Percentiles rank a stretch among this genome's conserved stretches.
Conservation (phyloP, 2,113 vertebrate genomes). For the Cottus gobio region DNA sequence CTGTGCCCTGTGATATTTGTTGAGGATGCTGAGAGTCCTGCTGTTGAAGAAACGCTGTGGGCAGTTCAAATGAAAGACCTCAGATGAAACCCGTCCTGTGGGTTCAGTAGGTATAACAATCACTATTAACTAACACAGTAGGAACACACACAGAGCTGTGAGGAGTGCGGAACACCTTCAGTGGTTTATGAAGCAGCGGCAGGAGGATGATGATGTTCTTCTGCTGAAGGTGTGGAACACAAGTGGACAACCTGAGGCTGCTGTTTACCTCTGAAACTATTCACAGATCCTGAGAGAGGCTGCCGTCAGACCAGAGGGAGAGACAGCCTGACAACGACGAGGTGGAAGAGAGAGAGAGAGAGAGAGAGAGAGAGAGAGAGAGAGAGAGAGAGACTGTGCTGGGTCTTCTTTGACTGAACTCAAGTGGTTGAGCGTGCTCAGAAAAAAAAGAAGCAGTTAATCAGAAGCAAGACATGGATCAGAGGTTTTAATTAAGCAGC, state of each 20-base stretch:
- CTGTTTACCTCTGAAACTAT: background rate
- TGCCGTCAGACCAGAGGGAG: background rate
- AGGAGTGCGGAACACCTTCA: too few relatives aligned
- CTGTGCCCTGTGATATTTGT: background rate
- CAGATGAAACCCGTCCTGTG: too few relatives aligned
- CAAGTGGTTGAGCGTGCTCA: background rate
- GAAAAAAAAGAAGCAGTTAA: constrained; percentile 1
- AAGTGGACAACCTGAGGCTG: background rate
- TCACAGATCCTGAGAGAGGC: background rate
- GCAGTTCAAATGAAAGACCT: too few relatives aligned
- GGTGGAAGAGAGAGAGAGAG: background rate
- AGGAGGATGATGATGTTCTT: background rate
- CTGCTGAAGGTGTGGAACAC: background rate
- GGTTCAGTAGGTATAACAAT: background rate
- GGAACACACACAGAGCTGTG: background rate
- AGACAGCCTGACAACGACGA: background rate
- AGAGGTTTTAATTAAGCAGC: background rate
- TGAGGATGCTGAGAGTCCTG: background rate
- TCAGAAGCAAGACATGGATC: background rate
- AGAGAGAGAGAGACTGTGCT: background rate
- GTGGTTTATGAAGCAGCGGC: background rate
- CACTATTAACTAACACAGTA: background rate
- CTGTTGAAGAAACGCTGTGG: background rate
- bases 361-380: background rate
- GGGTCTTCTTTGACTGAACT: background rate